phyloP scores from a whole-genome alignment of 2,888 invertebrate genomes.

The Pherbina coryleti region DNA sequence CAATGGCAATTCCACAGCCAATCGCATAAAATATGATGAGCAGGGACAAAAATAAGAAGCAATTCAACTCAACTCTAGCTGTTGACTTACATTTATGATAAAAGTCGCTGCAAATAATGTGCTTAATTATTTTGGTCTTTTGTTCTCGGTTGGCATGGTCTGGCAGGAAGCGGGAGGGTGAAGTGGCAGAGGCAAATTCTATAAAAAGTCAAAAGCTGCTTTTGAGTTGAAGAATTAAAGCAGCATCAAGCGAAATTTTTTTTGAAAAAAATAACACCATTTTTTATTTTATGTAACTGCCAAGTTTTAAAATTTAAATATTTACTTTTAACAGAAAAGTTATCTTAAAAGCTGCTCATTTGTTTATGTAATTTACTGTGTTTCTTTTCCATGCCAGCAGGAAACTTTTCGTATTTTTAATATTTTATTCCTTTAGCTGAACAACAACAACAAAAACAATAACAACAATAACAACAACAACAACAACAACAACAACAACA shows the following conservation, averaged over 20 bases:
- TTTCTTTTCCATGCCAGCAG: background rate
- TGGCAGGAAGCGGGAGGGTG: background rate
- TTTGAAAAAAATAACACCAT: no score
- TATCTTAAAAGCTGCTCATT: background rate
- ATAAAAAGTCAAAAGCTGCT: background rate
- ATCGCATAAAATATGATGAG: no score
- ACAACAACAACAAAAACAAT: background rate
- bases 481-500: background rate
- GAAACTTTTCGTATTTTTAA: constrained; percentile 11
- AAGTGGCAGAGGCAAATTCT: no score
- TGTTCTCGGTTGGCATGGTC: background rate
- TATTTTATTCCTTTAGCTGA: background rate
- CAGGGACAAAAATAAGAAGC: no score
- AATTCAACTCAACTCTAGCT: no score
- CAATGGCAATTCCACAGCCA: no score
- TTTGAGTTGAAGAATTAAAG: background rate
- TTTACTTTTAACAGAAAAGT: background rate
- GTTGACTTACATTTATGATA: no score
- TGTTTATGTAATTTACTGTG: background rate
- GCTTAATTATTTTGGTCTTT: background rate
- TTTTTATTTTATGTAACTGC: no score
- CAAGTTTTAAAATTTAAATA: background rate
- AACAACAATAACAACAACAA: background rate
- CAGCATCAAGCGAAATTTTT: background rate
- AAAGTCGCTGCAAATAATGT: constrained; percentile 1